phyloP scores from a whole-genome alignment of 2,888 invertebrate species.

The Teleiodes luculella region DNA sequence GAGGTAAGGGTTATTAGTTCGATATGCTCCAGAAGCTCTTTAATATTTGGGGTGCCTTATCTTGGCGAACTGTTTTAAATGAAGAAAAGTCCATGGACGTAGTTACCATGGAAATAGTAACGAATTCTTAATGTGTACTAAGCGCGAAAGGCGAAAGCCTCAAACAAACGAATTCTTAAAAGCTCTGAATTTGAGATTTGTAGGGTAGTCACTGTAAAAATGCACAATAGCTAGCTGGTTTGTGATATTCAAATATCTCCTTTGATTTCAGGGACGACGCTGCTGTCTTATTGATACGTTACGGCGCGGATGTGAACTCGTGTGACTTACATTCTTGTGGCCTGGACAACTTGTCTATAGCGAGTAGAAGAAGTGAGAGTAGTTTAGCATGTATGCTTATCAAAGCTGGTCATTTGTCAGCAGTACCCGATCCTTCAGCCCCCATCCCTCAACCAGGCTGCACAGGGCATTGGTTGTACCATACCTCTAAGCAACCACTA shows the following conservation, averaged over 20 bases:
- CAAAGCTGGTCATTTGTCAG: constrained; percentile 58
- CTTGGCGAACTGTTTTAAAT: too few species aligned
- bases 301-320: constrained; percentile 81
- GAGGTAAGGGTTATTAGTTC: too few species aligned
- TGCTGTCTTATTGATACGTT: constrained; percentile 76
- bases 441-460: constrained; percentile 38
- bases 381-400: constrained; percentile 56
- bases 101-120: too few species aligned
- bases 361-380: constrained; percentile 55
- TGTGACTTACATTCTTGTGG: constrained; percentile 75
- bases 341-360: constrained; percentile 77
- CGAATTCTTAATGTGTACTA: too few species aligned
- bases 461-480: constrained; percentile 59
- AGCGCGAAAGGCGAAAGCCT: too few species aligned
- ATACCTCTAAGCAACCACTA: constrained; percentile 67
- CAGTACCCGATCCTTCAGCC: constrained; percentile 25
- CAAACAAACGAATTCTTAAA: too few species aligned
- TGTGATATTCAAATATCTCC: neutral
- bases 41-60: too few species aligned
- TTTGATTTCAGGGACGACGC: constrained; percentile 65
- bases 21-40: too few species aligned
- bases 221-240: neutral
- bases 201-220: too few species aligned
- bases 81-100: too few species aligned
- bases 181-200: too few species aligned